These are phyloP conservation scores for Abrostola tripartita DNA, from an alignment of 2,888 invertebrate species.

Conservation along the genomic window DNA sequence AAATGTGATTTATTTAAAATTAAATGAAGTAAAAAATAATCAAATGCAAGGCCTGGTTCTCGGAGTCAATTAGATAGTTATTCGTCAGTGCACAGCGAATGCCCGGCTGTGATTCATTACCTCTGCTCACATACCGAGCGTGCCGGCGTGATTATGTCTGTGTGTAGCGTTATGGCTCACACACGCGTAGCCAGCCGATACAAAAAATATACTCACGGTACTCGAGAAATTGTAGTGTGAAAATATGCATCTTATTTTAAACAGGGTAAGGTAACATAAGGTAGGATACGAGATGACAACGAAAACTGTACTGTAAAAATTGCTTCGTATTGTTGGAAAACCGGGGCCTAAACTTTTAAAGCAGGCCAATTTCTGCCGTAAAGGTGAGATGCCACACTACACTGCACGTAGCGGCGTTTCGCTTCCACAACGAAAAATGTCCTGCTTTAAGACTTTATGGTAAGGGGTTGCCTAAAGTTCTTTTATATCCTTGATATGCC, in stretches of 20 bases:
- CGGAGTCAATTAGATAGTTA: constrained; percentile 64
- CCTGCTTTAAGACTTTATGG: too few relatives aligned
- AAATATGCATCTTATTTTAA: not conserved
- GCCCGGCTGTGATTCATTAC: constrained; percentile 68
- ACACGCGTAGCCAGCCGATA: not conserved
- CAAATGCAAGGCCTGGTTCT: constrained; percentile 48
- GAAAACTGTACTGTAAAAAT: too few relatives aligned
- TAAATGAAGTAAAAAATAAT: constrained; percentile 54
- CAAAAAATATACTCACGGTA: not conserved
- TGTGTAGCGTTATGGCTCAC: constrained; percentile 21
- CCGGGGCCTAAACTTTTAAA: too few relatives aligned
- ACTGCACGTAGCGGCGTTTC: too few relatives aligned
- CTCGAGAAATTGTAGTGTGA: not conserved
- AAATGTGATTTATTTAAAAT: constrained; percentile 27
- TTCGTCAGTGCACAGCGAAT: constrained; percentile 58
- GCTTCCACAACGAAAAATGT: too few relatives aligned
- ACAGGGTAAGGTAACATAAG: not conserved
- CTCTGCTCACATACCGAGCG: constrained; percentile 61
- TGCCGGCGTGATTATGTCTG: constrained; percentile 44
- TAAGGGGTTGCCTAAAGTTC: too few relatives aligned
- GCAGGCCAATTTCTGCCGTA: too few relatives aligned
- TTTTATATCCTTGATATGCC: too few relatives aligned
- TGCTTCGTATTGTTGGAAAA: too few relatives aligned
- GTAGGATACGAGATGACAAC: too few relatives aligned
- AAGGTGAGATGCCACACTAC: too few relatives aligned